phyloP scores from a whole-genome alignment of 2,113 vertebrate genomes.

The Platysternon megacephalum region DNA sequence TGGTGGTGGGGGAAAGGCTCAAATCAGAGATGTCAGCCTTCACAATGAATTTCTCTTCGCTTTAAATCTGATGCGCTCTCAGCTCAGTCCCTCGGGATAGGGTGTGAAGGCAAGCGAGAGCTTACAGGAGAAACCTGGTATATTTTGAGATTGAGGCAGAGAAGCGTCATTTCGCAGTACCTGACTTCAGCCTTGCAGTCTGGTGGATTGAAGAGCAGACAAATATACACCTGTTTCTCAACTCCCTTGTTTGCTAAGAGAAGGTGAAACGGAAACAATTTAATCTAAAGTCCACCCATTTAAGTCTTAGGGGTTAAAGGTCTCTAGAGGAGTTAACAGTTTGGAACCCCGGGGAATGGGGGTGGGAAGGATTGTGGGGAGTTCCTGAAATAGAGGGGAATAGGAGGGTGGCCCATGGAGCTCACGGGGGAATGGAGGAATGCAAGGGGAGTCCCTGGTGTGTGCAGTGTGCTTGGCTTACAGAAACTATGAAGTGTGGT shows the following conservation, averaged over 20 bases:
- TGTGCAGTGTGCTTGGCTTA: background rate
- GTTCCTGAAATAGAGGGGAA: background rate
- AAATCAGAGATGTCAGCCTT: rapidly evolving
- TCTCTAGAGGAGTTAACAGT: background rate
- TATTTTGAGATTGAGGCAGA: background rate
- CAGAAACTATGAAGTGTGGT: background rate
- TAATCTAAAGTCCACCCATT: background rate
- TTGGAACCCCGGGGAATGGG: background rate
- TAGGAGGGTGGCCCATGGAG: background rate
- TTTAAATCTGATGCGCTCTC: background rate
- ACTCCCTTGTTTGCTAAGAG: background rate
- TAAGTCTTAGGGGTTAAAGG: background rate
- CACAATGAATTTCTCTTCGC: background rate
- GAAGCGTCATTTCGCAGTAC: background rate
- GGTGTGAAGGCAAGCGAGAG: background rate
- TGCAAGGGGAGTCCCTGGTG: background rate
- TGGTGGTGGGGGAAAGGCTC: background rate
- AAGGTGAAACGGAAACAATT: background rate
- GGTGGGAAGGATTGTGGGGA: rapidly evolving
- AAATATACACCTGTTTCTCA: background rate
- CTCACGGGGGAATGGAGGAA: too few relatives aligned
- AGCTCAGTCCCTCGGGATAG: background rate
- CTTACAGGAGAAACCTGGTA: background rate
- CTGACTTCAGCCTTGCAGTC: rapidly evolving
- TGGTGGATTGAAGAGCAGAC: background rate